These are phyloP conservation scores for Folsomia manolachei DNA, from an alignment of 2,888 invertebrate species.

Conservation along the genomic window DNA sequence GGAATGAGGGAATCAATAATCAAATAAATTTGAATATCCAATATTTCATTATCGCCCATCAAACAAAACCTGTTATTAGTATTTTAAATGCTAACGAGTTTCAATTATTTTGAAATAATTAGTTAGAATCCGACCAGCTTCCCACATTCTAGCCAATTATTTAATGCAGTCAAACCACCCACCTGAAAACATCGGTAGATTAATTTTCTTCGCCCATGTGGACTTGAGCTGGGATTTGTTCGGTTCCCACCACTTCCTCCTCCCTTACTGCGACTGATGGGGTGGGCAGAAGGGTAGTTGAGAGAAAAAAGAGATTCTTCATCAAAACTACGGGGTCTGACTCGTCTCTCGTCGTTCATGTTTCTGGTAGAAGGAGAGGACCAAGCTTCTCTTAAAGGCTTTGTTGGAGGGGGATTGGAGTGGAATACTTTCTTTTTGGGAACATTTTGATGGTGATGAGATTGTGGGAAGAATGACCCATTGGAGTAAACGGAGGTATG, in stretches of 20 bases:
- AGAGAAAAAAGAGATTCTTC: conserved; percentile 31
- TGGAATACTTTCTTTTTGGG: background rate
- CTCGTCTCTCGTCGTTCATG: background rate
- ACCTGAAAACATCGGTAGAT: conserved; percentile 36
- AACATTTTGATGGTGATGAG: background rate
- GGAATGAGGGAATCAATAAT: background rate
- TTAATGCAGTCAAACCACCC: background rate
- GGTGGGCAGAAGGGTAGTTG: conserved; percentile 26
- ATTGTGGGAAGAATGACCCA: background rate
- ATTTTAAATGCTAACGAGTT: background rate
- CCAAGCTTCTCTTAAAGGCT: background rate
- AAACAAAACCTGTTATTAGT: background rate
- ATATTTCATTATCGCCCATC: conserved; percentile 4
- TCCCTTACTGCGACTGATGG: conserved; percentile 9
- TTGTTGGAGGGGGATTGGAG: background rate
- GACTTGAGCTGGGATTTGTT: conserved; percentile 4
- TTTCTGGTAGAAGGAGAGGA: background rate
- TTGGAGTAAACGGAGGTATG: background rate
- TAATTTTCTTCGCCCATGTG: conserved; percentile 23
- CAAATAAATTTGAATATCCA: conserved; percentile 1
- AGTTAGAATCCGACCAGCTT: too few relatives aligned
- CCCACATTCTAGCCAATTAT: too few relatives aligned
- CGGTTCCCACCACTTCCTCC: conserved; percentile 8
- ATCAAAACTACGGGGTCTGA: conserved; percentile 25
- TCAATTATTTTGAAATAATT: conserved; percentile 1